phyloP scores from a whole-genome alignment of 2,113 vertebrate genomes.

The Myiozetetes cayanensis region DNA sequence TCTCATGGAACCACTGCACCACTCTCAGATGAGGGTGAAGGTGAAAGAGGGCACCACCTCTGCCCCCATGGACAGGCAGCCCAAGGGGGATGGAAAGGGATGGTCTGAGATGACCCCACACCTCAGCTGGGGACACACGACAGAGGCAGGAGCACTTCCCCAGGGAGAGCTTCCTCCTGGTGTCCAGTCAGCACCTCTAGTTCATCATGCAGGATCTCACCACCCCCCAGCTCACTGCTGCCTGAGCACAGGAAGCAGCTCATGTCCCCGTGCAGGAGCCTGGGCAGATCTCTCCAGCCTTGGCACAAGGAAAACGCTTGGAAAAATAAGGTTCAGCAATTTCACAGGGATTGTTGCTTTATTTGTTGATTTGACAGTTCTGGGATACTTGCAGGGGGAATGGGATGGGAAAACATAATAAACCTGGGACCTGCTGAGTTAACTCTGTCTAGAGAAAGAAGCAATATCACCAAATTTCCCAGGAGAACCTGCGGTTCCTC shows the following conservation, averaged over 20 bases:
- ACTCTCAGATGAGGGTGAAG: not conserved
- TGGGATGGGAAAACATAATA: not conserved
- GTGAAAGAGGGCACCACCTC: not conserved
- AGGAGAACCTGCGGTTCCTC: not conserved
- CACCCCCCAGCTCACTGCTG: not conserved
- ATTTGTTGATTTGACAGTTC: not conserved
- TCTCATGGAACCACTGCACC: not conserved
- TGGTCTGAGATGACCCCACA: rapidly evolving
- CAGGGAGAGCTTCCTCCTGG: not conserved
- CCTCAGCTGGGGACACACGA: not conserved
- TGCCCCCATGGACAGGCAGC: not conserved
- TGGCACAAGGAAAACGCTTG: not conserved
- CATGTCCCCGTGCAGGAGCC: rapidly evolving
- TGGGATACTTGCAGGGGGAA: not conserved
- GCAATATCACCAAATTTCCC: slow-evolving; percentile 28
- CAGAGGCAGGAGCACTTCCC: not conserved
- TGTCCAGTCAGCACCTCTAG: not conserved
- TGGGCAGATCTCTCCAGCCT: rapidly evolving
- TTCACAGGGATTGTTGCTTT: not conserved
- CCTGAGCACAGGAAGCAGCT: too few species aligned
- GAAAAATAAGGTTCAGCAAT: not conserved
- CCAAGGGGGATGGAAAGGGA: not conserved
- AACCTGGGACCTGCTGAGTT: not conserved
- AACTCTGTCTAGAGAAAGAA: not conserved
- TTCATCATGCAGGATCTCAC: rapidly evolving